These are phyloP conservation scores for Nylanderia fulva DNA, from an alignment of 1,140 invertebrate species.

Conservation along the genomic window DNA sequence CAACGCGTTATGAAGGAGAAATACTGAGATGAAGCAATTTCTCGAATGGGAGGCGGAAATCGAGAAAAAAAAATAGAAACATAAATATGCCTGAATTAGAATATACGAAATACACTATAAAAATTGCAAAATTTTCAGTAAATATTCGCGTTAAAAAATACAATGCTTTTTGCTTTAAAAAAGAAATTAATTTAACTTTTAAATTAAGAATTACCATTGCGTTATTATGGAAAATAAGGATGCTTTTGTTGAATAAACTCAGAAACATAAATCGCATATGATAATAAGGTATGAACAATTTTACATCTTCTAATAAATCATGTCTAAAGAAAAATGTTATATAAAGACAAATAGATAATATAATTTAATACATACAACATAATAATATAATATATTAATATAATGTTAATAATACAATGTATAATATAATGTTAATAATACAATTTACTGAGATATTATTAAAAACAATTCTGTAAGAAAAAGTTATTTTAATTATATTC, in stretches of 20 bases:
- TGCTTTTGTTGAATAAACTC: background rate
- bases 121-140: background rate
- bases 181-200: background rate
- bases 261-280: background rate
- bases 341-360: background rate
- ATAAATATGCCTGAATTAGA: background rate
- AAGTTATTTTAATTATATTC: background rate
- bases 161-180: background rate
- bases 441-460: background rate
- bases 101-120: background rate
- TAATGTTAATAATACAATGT: no score
- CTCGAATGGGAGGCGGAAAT: background rate
- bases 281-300: background rate
- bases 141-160: background rate
- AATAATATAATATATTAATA: no score
- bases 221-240: background rate
- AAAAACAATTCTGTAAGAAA: background rate
- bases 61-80: background rate
- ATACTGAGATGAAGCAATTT: constrained; percentile 33
- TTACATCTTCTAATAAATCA: background rate
- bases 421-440: no score
- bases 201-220: background rate
- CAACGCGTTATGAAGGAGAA: constrained; percentile 5
- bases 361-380: no score
- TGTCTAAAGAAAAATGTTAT: background rate